phyloP scores from a whole-genome alignment of 2,797 vertebrate species.

The Eulemur rubriventer region DNA sequence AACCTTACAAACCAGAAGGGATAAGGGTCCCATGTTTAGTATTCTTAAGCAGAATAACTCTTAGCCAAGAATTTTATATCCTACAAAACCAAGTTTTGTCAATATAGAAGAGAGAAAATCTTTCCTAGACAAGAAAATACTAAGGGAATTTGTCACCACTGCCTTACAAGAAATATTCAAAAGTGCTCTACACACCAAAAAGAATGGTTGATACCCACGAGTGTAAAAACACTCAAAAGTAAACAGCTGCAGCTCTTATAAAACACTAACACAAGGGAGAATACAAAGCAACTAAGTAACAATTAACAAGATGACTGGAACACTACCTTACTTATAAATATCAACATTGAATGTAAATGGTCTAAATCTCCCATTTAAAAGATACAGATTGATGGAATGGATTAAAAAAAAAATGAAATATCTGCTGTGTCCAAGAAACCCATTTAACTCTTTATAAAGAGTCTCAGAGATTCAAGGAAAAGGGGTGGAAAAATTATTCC shows the following conservation, averaged over 20 bases:
- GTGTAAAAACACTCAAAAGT: not conserved
- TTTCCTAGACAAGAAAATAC: not conserved
- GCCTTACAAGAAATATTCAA: not conserved
- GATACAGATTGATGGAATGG: not conserved
- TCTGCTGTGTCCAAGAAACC: not conserved
- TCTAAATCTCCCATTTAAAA: not conserved
- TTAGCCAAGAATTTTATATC: not conserved
- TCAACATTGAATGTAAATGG: not conserved
- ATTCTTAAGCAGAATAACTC: not conserved
- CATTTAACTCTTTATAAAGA: not conserved
- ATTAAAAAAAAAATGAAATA: not conserved
- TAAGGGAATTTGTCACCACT: not conserved
- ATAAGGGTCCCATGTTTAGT: not conserved
- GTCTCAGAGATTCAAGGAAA: not conserved
- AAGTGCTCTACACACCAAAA: not conserved
- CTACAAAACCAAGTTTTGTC: not conserved
- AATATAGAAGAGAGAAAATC: not conserved
- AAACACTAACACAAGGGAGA: not conserved
- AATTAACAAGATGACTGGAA: not conserved
- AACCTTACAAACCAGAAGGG: not conserved
- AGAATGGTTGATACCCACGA: not conserved
- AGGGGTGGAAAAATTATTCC: not conserved
- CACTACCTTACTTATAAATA: not conserved
- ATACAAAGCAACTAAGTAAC: not conserved
- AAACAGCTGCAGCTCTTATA: not conserved